Evolutionary conservation across 2,113 vertebrate species (phyloP).

Genomic region (Tragelaphus buxtoni): DNA sequence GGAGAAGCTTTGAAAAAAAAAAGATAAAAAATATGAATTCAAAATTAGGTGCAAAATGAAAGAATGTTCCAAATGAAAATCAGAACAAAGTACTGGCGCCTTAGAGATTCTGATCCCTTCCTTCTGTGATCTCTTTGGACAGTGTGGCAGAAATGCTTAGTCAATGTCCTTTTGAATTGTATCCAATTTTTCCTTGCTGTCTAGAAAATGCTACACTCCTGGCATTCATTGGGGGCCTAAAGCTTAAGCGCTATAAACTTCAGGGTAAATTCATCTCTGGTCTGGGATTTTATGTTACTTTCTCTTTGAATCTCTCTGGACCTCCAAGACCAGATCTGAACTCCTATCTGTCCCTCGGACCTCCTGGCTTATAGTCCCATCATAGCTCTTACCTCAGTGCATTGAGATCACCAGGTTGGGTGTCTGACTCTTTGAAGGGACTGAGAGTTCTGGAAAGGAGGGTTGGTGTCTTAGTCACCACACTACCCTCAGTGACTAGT

Average conservation of each 20-base stretch:
- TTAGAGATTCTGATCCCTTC: background rate
- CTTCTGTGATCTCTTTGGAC: background rate
- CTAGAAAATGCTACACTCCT: background rate
- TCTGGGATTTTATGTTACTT: background rate
- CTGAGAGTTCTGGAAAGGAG: background rate
- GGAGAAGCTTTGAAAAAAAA: background rate
- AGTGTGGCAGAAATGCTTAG: background rate
- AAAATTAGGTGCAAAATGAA: background rate
- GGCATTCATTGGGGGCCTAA: background rate
- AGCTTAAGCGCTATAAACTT: background rate
- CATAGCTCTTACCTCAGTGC: background rate
- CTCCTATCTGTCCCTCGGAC: background rate
- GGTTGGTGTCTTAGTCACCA: background rate
- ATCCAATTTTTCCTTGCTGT: background rate
- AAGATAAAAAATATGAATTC: background rate
- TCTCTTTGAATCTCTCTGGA: constrained; percentile 14
- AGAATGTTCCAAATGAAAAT: background rate
- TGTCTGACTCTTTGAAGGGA: background rate
- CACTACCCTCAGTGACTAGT: background rate
- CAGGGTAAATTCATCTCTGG: background rate
- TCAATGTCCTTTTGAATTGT: background rate
- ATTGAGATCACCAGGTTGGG: background rate
- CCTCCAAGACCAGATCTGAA: background rate
- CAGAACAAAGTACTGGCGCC: background rate
- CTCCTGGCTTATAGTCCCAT: background rate